Evolutionary conservation across 2,888 invertebrate species (phyloP), one percentile per base, ranked within the genome.

Genomic region (Noctua pronuba): DNA sequence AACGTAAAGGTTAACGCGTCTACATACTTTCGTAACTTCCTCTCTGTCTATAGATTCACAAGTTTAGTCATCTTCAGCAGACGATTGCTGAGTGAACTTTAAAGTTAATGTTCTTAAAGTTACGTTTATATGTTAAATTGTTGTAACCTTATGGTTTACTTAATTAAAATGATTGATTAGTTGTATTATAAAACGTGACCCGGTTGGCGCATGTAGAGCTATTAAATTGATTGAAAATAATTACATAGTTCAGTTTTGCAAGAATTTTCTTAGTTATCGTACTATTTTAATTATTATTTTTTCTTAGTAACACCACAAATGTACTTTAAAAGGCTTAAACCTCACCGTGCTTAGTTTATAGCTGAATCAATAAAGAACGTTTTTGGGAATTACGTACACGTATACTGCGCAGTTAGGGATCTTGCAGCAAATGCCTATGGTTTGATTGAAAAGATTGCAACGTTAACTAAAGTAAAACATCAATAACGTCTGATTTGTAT

Each of bases 401-500:
- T 16, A 38, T 52, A 46, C 21, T 65, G 24, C 18, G n/a, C n/a
- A 68, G 38, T 52, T 24, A 13, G 4, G 5, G 35, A 52, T 58
- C n/a, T 52, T 46, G 21, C 44, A 73, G 31, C 68, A 28, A n/a
- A 64, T 24, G 8, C 21, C n/a, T 24, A 38, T 4, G 62, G 49
- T 38, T 73, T 21, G n/a, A 4, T 18, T 46, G 35, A 60, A 21
- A 21, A 38, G 24, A 46, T 72, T 69, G 72, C 35, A 62, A 77
- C 62, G 58, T 55, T 41, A 60, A n/a, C 35, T 44, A 8, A 69
- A 69, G 75, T 79, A 73, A 77, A 78, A 79, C 52, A 44, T 73
- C 72, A 73, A 46, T 78, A 79, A 71, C 44, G 75, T 73, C 75
- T 78, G 69, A 70, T 82, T 83, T 80, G 80, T 83, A 83, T 86